Evolutionary conservation across 30 jellyfish, hydroid and myxozoan species (phyloP), one percentile per base, ranked within the genome.

Genomic region (Aurelia aurita): DNA sequence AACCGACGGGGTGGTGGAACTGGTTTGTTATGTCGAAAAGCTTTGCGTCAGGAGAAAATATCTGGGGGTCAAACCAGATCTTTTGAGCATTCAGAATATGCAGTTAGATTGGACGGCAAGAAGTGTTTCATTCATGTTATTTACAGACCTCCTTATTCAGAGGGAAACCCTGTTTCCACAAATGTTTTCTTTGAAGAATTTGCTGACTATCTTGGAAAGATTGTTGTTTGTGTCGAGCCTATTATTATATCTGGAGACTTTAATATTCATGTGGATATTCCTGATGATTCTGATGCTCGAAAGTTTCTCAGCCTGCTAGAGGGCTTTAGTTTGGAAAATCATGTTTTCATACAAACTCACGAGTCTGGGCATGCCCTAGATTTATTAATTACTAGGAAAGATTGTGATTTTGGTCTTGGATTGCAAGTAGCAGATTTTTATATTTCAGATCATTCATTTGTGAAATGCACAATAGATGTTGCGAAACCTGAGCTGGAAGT

Each of bases 1-100:
- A 57, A 57, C 79, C 79, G 79, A 76, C 79, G 80, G n/a, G 88
- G 88, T 55, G 79, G 85, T 72, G 79, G 85, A 45, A 72, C 73
- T 46, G 85, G 85, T 53, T 44, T 53, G 79, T 58, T 76, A 35
- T 76, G 79, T 35, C 79, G 60, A 62, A 53, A 55, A 26, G 79
- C 64, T 76, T 58, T 76, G 79, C 80, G 67, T 29, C 61, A 4
- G 63, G 79, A 58, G 28, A 76, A 76, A 54, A 58, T 53, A 57
- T 76, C 77, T 1, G 88, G 82, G 79, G 88, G 87, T 12, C 80
- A 75, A 75, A 75, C 87, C 21, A 75, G 80, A 51, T 75, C 87
- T 57, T 75, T 75, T 76, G 88, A 76, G 88, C 27, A 76, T 26
- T 76, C 88, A 27, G 82, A 76, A 76, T 76, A 76, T 76, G 79